phyloP scores from a whole-genome alignment of 1,140 invertebrate genomes.

The Nixonia krombeini region DNA sequence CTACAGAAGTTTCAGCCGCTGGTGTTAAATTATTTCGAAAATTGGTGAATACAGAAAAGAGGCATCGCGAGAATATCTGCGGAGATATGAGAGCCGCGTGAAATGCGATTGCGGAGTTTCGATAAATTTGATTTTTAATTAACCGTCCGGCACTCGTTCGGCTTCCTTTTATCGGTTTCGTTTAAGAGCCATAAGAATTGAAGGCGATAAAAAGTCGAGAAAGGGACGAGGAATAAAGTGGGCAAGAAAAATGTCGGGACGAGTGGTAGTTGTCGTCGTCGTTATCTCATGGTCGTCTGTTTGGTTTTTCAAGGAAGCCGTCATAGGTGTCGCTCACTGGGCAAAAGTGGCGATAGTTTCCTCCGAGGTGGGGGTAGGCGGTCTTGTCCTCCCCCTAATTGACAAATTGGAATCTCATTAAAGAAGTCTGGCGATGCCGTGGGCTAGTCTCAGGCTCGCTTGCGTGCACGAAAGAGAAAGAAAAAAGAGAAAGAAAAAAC shows the following conservation, averaged over 20 bases:
- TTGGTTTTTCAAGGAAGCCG: slow-evolving; percentile 25
- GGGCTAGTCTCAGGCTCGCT: slow-evolving; percentile 1
- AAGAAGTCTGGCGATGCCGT: slow-evolving; percentile 61
- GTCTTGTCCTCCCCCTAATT: slow-evolving; percentile 72
- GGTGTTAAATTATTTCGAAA: background rate
- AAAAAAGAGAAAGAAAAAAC: too few species aligned
- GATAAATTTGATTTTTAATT: background rate
- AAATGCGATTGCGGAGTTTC: background rate
- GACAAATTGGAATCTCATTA: slow-evolving; percentile 81
- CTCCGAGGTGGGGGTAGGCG: slow-evolving; percentile 31
- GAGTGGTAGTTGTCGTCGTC: too few species aligned
- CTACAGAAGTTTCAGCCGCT: slow-evolving; percentile 9
- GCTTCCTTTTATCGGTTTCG: background rate
- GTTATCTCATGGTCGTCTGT: too few species aligned
- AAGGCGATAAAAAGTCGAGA: slow-evolving; percentile 28
- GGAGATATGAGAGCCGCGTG: background rate
- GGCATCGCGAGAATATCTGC: background rate
- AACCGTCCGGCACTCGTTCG: background rate
- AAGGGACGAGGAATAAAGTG: slow-evolving; percentile 20
- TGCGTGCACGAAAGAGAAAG: too few species aligned
- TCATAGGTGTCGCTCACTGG: slow-evolving; percentile 18
- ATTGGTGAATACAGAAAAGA: background rate
- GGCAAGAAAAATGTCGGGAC: too few species aligned
- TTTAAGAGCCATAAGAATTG: background rate
- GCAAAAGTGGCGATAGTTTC: slow-evolving; percentile 29